phyloP scores from a whole-genome alignment of 2,888 invertebrate genomes.

The Synergus itoensis region DNA sequence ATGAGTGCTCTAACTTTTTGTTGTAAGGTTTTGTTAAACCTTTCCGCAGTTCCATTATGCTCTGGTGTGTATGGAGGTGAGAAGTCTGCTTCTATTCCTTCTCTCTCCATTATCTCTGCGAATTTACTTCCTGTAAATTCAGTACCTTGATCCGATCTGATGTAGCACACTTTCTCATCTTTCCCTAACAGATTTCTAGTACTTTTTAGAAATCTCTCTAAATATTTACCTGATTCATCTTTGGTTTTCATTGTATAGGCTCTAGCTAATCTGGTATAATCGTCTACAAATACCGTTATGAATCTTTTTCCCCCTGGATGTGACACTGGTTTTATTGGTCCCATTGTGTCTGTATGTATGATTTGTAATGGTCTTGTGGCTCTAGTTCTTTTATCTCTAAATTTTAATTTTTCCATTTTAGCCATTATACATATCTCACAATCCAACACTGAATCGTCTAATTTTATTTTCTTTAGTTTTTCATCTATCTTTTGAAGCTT shows the following conservation, averaged over 20 bases:
- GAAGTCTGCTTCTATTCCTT: conserved; percentile 21
- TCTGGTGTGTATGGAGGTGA: conserved; percentile 35
- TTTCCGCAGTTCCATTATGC: conserved; percentile 50
- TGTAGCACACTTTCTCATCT: conserved; percentile 55
- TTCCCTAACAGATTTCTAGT: conserved; percentile 23
- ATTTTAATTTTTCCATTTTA: neutral
- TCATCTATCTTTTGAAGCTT: too few relatives aligned
- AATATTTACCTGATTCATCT: conserved; percentile 34
- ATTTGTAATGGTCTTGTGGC: conserved; percentile 42
- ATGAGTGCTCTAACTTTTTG: conserved; percentile 45
- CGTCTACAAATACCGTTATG: conserved; percentile 51
- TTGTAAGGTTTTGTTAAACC: conserved; percentile 47
- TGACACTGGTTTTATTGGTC: neutral
- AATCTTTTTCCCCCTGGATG: neutral
- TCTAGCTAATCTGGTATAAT: conserved; percentile 53
- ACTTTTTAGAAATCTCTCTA: conserved; percentile 41
- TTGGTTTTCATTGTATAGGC: neutral
- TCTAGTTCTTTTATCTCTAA: neutral
- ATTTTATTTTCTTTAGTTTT: neutral
- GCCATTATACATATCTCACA: conserved; percentile 35
- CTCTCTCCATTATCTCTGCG: conserved; percentile 37
- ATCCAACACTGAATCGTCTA: neutral
- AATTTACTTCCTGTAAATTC: conserved; percentile 46
- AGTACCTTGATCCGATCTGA: conserved; percentile 51
- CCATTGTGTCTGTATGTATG: too few relatives aligned